phyloP scores from a whole-genome alignment of 2,797 vertebrate species.

The Oophaga sylvatica region DNA sequence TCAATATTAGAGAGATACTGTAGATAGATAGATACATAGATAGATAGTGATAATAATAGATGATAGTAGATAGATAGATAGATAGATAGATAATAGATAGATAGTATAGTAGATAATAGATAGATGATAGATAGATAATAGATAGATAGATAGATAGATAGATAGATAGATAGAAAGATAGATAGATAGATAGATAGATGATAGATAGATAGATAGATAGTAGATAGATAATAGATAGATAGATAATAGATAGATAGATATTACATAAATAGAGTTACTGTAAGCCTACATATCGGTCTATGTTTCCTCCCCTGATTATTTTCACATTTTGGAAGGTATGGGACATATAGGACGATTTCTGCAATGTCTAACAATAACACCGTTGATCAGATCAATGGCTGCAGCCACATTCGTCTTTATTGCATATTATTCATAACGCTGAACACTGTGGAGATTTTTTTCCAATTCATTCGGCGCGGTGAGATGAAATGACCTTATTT shows the following conservation, averaged over 20 bases:
- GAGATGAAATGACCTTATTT: slow-evolving; percentile 57
- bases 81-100: no score
- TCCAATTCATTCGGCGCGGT: slow-evolving; percentile 39
- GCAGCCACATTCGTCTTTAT: slow-evolving; percentile 30
- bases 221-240: neutral
- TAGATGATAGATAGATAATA: no score
- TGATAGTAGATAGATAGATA: no score
- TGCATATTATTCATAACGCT: slow-evolving; percentile 52
- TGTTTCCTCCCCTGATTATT: neutral
- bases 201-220: neutral
- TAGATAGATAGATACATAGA: no score
- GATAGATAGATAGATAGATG: neutral
- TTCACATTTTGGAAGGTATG: neutral
- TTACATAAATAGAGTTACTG: neutral
- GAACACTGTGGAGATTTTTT: slow-evolving; percentile 22
- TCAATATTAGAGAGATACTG: no score
- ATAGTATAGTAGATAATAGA: no score
- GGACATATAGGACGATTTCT: neutral
- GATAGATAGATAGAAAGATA: no score
- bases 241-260: slow-evolving; percentile 19
- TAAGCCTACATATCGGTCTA: neutral
- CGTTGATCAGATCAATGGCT: slow-evolving; percentile 34
- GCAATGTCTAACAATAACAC: slow-evolving; percentile 7
- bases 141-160: no score
- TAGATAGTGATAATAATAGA: no score